Base-by-base conservation (phyloP, 2,113 vertebrate genomes). In the Ia io region DNA sequence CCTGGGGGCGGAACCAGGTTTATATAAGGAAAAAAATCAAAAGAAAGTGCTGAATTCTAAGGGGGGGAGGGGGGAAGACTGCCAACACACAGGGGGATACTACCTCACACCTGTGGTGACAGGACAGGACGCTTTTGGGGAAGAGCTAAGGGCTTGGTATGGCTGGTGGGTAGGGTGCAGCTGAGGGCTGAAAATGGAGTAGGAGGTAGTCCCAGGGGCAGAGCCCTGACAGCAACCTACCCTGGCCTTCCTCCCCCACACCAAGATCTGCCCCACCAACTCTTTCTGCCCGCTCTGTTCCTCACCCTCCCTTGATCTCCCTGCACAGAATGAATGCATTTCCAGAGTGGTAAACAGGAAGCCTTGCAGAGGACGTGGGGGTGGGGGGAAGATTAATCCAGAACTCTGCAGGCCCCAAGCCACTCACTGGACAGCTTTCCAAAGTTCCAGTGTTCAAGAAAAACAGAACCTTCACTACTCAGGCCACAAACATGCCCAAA, bases 281-380 rank as follows among this genome's bases (percentile, higher is more conserved):
- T 20, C 79, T 12, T 30, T 4, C 49, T 17, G 53, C 59, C 17
- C 1, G 0, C 11, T 12, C 61, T 42, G 28, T 5, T 49, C 70
- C 23, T 25, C 65, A 1, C 12, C 42, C 42, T 1, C 14, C 2
- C 40, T 2, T 14, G 2, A 14, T 22, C 73, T 61, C 51, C 18
- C 35, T 9, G 32, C 37, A 22, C 32, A 51, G 40, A 49, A 67
- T 3, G 22, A 22, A 3, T 18, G 1, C 1, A 3, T 47, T 42
- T 88, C 51, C 17, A 1, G 40, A 51, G 35, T 1, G 0, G 83
- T 77, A 82, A 93, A 96, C 90, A 94, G 94, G 92, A 95, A 93
- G 73, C 71, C 70, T 5, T 0, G 80, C 51, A 69, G n/a, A 53
- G 67, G 82, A 53, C 20, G 7, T 1, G 37, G 35, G 28, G n/a